Evolutionary conservation across 2,797 vertebrate genomes (phyloP), one percentile per base, ranked within the genome.

Genomic region (Tenualosa thibaudeaui): DNA sequence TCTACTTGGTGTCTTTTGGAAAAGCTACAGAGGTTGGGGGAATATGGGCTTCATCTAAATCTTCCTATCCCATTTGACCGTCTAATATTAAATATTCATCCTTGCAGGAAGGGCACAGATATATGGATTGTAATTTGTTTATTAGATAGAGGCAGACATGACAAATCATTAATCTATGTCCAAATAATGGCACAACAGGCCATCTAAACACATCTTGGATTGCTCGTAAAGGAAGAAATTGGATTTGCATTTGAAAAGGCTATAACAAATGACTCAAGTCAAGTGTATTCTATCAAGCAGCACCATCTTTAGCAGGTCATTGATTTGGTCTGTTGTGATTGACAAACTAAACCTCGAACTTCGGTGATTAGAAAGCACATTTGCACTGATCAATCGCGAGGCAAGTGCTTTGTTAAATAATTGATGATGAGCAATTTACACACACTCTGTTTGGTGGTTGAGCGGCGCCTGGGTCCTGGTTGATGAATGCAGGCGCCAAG

Each of bases 361-460:
- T 84, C 85, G 86, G 85, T 88, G 86, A 91, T 90, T 89, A 88
- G 87, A 88, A 86, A 87, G 84, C 88, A 81, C 86, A 91, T 90
- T 91, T 88, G 88, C 54, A 86, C 86, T 87, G 86, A 88, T 90
- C 89, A 90, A 88, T 91, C 89, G 85, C 60, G 82, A 54, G 81
- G 75, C 82, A 88, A 90, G 89, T 91, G 88, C 83, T 83, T 83
- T 43, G 78, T 58, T 91, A 87, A 91, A 90, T 91, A 91, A 91
- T 91, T 89, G 68, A 91, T 90, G 89, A 86, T 84, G 86, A 81
- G 86, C 87, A 86, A 86, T 90, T 87, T 87, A 89, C 89, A 88
- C 85, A 83, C 75, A 86, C 54, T 85, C 84, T 88, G 81, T 54
- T 17, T 13, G 50, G 84, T 84, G 56, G 82, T 60, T 81, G 46